Base-by-base conservation (phyloP, 2,888 invertebrate genomes). In the Agelastica alni region DNA sequence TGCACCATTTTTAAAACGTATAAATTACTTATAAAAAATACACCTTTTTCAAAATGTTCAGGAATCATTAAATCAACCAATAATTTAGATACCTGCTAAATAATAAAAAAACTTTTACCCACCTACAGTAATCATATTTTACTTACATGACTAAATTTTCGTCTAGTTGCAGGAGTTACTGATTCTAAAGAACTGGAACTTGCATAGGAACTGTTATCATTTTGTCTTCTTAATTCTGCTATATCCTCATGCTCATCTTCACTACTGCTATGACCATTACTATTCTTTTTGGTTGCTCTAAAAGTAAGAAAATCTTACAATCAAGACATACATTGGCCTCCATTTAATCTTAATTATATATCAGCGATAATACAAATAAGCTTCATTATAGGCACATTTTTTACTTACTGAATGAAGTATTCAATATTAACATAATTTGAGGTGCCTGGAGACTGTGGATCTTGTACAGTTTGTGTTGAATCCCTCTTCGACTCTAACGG, bases 391-490 rank as follows among this genome's bases (percentile, higher is more conserved):
- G n/a, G n/a, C n/a, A n/a, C n/a, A n/a, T n/a, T n/a, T n/a, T n/a
- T n/a, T 26, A 80, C 86, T 81, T 75, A 90, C 89, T 88, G 87
- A 76, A 93, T 85, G 69, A 93, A 93, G 76, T 92, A 93, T 77
- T 93, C 93, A 79, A 93, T 93, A 78, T 93, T 93, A 76, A 93
- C 93, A 78, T 93, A 93, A 79, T 93, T 93, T 60, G 91, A 89
- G 62, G 88, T 87, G 68, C 89, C 87, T 47, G 90, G 90, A 26
- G 89, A 89, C 76, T 90, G 89, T 16, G 89, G 89, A 61, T 86
- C 87, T 62, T 80, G 74, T n/a, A 60, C 79, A 31, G 75, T 76
- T 61, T 75, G 77, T 46, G 75, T 72, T 65, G 78, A 77, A 55
- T 69, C 73, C 22, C 63, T 64, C 58, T 80, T 76, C 41, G 78